Evolutionary conservation across 2,113 vertebrate species (phyloP).

Genomic region (Bucco capensis): DNA sequence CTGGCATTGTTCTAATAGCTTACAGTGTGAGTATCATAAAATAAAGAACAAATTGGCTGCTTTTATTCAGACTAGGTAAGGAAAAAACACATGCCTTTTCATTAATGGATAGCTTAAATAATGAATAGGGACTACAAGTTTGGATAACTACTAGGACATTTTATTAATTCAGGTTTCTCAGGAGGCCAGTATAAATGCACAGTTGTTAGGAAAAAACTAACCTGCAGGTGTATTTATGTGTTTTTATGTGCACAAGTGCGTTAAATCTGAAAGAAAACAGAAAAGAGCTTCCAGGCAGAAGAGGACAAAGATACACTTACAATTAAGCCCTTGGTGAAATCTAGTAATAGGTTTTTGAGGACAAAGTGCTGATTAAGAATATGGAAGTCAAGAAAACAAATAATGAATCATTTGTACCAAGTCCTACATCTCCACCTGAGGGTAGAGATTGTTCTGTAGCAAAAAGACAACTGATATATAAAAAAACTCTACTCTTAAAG

Average conservation of each 20-base stretch:
- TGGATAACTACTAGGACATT: neutral
- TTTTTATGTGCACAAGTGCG: neutral
- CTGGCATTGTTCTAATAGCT: neutral
- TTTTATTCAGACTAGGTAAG: neutral
- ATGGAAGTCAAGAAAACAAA: neutral
- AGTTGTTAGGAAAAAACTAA: neutral
- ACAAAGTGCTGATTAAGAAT: neutral
- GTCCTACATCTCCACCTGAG: neutral
- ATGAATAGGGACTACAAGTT: neutral
- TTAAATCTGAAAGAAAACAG: neutral
- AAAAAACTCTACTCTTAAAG: neutral
- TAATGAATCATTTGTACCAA: neutral
- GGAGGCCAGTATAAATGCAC: neutral
- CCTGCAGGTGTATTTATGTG: neutral
- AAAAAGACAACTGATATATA: neutral
- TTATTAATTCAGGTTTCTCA: neutral
- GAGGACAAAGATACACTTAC: neutral
- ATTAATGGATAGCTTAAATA: neutral
- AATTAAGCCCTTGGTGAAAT: constrained; percentile 23
- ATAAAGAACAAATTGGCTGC: neutral
- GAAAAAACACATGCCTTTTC: neutral
- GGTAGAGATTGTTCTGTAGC: neutral
- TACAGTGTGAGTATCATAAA: neutral
- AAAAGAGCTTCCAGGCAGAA: neutral
- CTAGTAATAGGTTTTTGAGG: neutral